Evolutionary conservation across 2,888 invertebrate species (phyloP), one percentile per base, ranked within the genome.

Genomic region (Athetis lepigone): DNA sequence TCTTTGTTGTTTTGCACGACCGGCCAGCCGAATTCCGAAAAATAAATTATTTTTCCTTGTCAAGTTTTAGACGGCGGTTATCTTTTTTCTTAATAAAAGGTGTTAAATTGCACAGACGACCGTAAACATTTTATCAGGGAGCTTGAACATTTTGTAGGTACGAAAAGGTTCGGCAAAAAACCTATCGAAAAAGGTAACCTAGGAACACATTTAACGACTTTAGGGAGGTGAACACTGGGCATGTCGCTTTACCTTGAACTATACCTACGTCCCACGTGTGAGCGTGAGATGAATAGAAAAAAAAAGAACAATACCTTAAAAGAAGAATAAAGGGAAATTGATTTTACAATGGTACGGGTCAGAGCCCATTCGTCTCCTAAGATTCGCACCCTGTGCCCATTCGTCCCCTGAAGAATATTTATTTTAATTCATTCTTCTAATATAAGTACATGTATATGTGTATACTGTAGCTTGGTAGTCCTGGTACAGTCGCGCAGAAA

Each of bases 331-430:
- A 49, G 13, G 45, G 2, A 55, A 73, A 67, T 67, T 37, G 57
- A 58, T 73, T 55, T 58, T 8, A 43, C 9, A 47, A 39, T 51
- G n/a, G n/a, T n/a, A n/a, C n/a, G n/a, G n/a, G n/a, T n/a, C n/a
- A n/a, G n/a, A n/a, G n/a, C n/a, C n/a, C n/a, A n/a, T n/a, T n/a
- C n/a, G n/a, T n/a, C n/a, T n/a, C n/a, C n/a, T n/a, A n/a, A n/a
- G n/a, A n/a, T n/a, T n/a, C n/a, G n/a, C n/a, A n/a, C n/a, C n/a
- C n/a, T n/a, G n/a, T n/a, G n/a, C n/a, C n/a, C n/a, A n/a, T n/a
- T n/a, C n/a, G n/a, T n/a, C n/a, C n/a, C n/a, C n/a, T n/a, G n/a
- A n/a, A n/a, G n/a, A n/a, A n/a, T n/a, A n/a, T n/a, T n/a, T n/a
- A n/a, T n/a, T n/a, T n/a, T n/a, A n/a, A n/a, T n/a, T n/a, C n/a